Conservation (phyloP, 2,113 vertebrate species). For the Leuciscus idus region DNA sequence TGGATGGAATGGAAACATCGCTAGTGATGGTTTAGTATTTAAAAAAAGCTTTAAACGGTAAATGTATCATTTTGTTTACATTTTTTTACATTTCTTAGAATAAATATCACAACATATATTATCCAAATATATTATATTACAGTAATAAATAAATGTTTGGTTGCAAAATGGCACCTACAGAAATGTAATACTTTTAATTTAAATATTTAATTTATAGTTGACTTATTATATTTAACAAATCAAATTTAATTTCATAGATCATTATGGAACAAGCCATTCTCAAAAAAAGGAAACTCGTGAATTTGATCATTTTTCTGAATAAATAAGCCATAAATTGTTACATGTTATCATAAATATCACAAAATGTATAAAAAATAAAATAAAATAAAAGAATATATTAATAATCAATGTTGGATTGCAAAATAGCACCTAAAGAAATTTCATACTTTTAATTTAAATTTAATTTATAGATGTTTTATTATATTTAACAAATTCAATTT, state of each 20-base stretch:
- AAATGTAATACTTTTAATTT: neutral
- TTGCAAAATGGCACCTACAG: neutral
- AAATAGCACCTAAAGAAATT: neutral
- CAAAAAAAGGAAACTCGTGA: neutral
- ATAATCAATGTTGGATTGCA: neutral
- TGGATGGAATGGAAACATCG: too few species aligned
- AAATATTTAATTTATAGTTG: neutral
- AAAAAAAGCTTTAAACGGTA: neutral
- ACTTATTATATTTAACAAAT: neutral
- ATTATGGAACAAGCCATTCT: neutral
- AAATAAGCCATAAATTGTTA: neutral
- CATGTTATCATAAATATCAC: neutral
- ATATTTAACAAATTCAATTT: neutral
- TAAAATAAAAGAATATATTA: neutral
- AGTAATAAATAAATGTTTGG: neutral
- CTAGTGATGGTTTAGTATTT: too few species aligned
- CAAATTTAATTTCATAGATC: neutral
- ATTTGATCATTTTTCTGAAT: neutral
- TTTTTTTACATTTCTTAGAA: neutral
- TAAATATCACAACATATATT: neutral
- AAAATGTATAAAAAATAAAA: neutral
- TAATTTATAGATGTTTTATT: neutral
- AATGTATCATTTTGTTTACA: neutral
- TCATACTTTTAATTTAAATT: neutral
- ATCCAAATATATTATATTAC: neutral